Base-by-base conservation (phyloP, 2,888 invertebrate genomes). In the Pelosia muscerda region DNA sequence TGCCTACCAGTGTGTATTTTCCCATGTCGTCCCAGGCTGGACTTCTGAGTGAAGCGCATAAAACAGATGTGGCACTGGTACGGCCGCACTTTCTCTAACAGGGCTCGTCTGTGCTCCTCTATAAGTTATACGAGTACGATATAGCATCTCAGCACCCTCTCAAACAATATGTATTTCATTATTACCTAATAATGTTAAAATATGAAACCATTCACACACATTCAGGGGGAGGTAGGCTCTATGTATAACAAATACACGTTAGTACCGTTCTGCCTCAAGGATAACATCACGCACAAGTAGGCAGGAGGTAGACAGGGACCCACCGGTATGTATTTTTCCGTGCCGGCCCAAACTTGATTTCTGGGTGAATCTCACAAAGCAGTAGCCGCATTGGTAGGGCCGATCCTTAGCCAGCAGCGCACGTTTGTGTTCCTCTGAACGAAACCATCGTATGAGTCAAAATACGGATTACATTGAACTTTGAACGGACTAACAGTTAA, bases 41-140 rank as follows among this genome's bases (percentile, higher is more conserved):
- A 96, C 94, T 96, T 96, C 93, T 97, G 96, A 88, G 96, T 96
- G 93, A 96, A 97, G 93, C 96, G 95, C 93, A 96, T 96, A 92
- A 96, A 95, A 92, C 96, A 97, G 90, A 96, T 93, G 93, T 96
- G 96, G 94, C 96, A 97, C 93, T 96, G 96, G 95, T 96, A 96
- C 84, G 96, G 96, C 92, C 95, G 95, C 95, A 95, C 95, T 95
- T 95, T 95, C 91, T 95, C 95, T 95, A 95, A 95, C 94, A 95
- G 95, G 95, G 95, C 95, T 91, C 94, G 95, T 94, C 95, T 95
- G 95, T 95, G 95, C 92, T 95, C 95, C 95, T 95, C 95, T 95
- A 95, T 94, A 95, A 95, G 89, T 86, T 92, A 94, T 90, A 94
- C 91, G 93, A 92, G 89, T 92, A 90, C 92, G 93, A 94, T 95